Conservation (phyloP, 2,888 invertebrate genomes). For the Heliothis peltigera region DNA sequence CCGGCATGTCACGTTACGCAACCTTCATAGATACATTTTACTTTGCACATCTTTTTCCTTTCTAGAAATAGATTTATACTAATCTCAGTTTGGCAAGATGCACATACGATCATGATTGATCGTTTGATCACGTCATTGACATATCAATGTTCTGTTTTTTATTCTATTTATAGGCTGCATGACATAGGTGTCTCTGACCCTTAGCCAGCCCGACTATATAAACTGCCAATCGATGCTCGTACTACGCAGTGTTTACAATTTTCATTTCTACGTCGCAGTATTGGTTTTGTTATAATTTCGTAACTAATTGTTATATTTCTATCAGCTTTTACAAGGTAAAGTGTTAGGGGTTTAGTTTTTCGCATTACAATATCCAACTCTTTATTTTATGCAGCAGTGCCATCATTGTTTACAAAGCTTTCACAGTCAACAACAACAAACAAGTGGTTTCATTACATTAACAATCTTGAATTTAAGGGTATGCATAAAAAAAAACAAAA, state of each 20-base stretch:
- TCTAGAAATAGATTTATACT: constrained; percentile 2
- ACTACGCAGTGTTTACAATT: constrained; percentile 47
- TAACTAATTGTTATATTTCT: constrained; percentile 6
- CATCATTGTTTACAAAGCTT: constrained; percentile 3
- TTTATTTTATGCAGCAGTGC: no score
- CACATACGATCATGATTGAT: constrained; percentile 14
- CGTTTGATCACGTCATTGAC: constrained; percentile 1
- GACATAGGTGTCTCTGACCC: constrained; percentile 17
- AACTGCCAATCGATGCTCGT: constrained; percentile 9
- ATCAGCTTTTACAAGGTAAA: constrained; percentile 18
- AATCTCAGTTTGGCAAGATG: neutral
- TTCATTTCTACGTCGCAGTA: neutral
- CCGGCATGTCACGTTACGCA: constrained; percentile 80
- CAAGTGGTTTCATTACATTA: no score
- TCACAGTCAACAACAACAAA: no score
- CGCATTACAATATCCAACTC: no score
- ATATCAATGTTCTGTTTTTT: constrained; percentile 8
- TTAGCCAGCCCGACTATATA: constrained; percentile 20
- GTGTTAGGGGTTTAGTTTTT: no score
- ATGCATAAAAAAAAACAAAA: no score
- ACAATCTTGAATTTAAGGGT: no score
- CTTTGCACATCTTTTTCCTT: neutral
- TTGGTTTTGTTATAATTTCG: neutral
- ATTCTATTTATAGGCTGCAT: constrained; percentile 33
- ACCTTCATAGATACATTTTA: constrained; percentile 52